Evolutionary conservation across 37 sponge, comb jelly and placozoan species (phyloP).

Genomic region (Cliona cf. orientalis): DNA sequence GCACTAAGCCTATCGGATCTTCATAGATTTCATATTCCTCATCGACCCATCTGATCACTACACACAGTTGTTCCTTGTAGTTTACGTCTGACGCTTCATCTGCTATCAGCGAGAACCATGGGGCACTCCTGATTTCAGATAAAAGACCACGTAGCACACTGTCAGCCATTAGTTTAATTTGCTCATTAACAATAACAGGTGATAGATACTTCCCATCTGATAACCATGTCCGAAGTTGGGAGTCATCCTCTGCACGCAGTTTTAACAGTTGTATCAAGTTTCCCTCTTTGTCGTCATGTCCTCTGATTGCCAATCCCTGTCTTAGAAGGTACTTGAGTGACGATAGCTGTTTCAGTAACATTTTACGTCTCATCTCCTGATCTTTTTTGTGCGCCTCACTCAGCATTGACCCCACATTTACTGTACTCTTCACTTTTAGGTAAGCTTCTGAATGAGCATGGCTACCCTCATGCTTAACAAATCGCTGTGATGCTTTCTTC

Average conservation of each 20-base stretch:
- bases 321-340: conserved; percentile 42
- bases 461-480: too few relatives aligned
- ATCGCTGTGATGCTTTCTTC: too few relatives aligned
- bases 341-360: conserved; percentile 47
- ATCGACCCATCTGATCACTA: conserved; percentile 71
- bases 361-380: too few relatives aligned
- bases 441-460: too few relatives aligned
- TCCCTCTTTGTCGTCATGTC: conserved; percentile 59
- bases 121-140: conserved; percentile 19
- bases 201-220: conserved; percentile 41
- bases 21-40: conserved; percentile 46
- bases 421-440: too few relatives aligned
- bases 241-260: conserved; percentile 27
- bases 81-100: conserved; percentile 41
- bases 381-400: too few relatives aligned
- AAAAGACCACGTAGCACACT: conserved; percentile 11
- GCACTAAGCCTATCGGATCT: conserved; percentile 39
- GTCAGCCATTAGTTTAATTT: conserved; percentile 48
- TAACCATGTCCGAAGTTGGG: conserved; percentile 44
- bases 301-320: conserved; percentile 66
- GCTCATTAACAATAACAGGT: conserved; percentile 54
- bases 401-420: too few relatives aligned
- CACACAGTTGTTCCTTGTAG: conserved; percentile 53
- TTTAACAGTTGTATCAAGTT: conserved; percentile 54
- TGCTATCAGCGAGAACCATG: conserved; percentile 50